Percentiles rank a stretch among this genome's conserved stretches.
phyloP scores from a whole-genome alignment of 2,113 vertebrate species.

The Strigops habroptila region DNA sequence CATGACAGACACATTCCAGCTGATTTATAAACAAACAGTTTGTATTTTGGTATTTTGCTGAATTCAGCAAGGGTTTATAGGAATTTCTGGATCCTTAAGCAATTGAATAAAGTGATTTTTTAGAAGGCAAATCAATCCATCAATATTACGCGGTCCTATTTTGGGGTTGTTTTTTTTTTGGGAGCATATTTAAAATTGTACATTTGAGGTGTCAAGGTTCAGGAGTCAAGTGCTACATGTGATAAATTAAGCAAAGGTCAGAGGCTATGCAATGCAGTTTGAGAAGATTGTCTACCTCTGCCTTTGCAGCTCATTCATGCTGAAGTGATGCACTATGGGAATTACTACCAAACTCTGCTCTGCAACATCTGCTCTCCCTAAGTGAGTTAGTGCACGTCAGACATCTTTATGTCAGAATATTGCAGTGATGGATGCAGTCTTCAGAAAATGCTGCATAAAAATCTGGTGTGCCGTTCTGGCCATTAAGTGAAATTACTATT shows the following conservation, averaged over 20 bases:
- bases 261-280: conserved; percentile 81
- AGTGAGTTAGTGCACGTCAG: conserved; percentile 99
- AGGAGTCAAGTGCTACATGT: conserved; percentile 74
- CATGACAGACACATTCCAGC: neutral
- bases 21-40: conserved; percentile 34
- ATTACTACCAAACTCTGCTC: conserved; percentile 93
- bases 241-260: conserved; percentile 80
- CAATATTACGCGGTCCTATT: conserved; percentile 41
- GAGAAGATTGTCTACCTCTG: conserved; percentile 89
- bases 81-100: conserved; percentile 26
- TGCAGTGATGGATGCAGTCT: conserved; percentile 94
- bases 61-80: conserved; percentile 22
- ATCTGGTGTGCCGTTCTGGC: conserved; percentile 92
- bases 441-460: conserved; percentile 93
- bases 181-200: conserved; percentile 65
- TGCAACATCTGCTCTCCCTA: conserved; percentile 99
- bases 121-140: conserved; percentile 47
- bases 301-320: conserved; percentile 97
- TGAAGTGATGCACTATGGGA: conserved; percentile 99
- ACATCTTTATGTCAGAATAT: conserved; percentile 97
- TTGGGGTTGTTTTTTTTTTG: conserved; percentile 44
- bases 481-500: conserved; percentile 98
- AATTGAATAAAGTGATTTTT: conserved; percentile 47
- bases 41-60: conserved; percentile 27
- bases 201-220: conserved; percentile 70